Conservation (phyloP, 1,140 invertebrate species). For the Lepidurus apus region DNA sequence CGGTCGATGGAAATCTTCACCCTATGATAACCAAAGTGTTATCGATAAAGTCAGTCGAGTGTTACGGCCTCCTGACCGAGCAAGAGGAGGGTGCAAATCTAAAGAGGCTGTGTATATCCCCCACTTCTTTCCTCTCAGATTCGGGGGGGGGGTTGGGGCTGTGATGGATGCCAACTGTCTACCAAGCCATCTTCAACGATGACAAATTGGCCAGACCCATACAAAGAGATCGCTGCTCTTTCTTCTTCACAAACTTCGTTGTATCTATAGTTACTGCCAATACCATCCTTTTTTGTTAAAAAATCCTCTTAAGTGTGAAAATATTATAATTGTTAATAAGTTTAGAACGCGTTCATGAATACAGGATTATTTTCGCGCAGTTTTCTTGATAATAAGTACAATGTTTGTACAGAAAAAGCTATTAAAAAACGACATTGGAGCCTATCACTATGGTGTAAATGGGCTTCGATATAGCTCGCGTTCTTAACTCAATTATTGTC, state of each 20-base stretch:
- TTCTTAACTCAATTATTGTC: no score
- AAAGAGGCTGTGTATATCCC: conserved; percentile 1
- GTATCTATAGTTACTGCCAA: not conserved
- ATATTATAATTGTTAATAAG: no score
- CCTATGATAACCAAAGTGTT: conserved; percentile 18
- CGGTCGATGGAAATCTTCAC: conserved; percentile 18
- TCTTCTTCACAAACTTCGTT: not conserved
- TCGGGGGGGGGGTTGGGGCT: not conserved
- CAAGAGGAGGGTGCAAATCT: not conserved
- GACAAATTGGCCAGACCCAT: conserved; percentile 12
- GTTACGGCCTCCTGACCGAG: conserved; percentile 13
- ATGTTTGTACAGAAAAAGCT: no score
- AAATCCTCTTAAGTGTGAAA: no score
- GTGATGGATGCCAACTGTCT: conserved; percentile 14
- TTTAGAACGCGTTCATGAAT: no score
- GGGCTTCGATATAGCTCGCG: no score
- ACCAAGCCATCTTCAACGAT: conserved; percentile 10
- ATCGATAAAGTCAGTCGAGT: conserved; percentile 17
- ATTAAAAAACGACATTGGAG: no score
- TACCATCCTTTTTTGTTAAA: not conserved
- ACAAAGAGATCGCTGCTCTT: not conserved
- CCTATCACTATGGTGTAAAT: no score
- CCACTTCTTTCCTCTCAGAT: not conserved
- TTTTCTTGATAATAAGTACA: no score
- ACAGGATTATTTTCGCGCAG: no score